phyloP scores from a whole-genome alignment of 64 coral and sea anemone species.

The Montipora efflorescens region DNA sequence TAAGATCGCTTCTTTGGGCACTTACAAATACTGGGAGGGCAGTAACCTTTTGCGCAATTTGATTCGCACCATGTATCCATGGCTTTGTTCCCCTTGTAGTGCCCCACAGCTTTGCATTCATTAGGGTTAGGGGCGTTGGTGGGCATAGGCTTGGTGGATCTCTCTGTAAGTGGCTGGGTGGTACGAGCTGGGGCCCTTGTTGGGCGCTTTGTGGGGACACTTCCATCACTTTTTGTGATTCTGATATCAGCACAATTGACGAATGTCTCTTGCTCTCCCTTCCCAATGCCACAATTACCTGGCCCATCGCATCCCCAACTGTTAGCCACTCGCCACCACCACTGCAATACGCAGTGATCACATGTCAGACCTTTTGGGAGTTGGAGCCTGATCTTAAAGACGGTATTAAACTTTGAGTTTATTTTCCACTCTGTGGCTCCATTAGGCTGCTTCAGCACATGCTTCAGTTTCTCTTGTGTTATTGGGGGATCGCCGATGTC shows the following conservation, averaged over 20 bases:
- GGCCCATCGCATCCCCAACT: constrained; percentile 80
- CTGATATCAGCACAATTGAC: constrained; percentile 81
- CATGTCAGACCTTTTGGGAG: constrained; percentile 69
- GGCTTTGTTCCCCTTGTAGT: not conserved
- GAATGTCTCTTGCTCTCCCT: constrained; percentile 81
- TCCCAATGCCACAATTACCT: constrained; percentile 59
- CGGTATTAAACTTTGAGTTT: not conserved
- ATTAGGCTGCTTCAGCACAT: constrained; percentile 39
- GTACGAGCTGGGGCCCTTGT: constrained; percentile 44
- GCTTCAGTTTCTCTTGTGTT: constrained; percentile 74
- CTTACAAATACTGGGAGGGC: constrained; percentile 31
- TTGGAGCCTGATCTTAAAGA: constrained; percentile 22
- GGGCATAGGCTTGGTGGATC: not conserved
- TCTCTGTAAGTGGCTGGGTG: not conserved
- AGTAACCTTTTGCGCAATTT: constrained; percentile 59
- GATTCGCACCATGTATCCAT: constrained; percentile 65
- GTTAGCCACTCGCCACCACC: constrained; percentile 85
- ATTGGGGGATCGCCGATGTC: constrained; percentile 72
- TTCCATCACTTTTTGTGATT: constrained; percentile 51
- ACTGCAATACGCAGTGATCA: constrained; percentile 87
- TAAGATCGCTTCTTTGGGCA: not conserved
- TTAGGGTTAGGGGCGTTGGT: constrained; percentile 60
- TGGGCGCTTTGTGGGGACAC: constrained; percentile 33
- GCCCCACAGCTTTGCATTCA: constrained; percentile 58
- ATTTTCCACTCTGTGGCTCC: constrained; percentile 63